A percentile compares a stretch with the other conserved stretches of the same genome.
These are phyloP conservation scores for Lamproptera curius DNA, from an alignment of 2,888 invertebrate species.

Conservation along the genomic window DNA sequence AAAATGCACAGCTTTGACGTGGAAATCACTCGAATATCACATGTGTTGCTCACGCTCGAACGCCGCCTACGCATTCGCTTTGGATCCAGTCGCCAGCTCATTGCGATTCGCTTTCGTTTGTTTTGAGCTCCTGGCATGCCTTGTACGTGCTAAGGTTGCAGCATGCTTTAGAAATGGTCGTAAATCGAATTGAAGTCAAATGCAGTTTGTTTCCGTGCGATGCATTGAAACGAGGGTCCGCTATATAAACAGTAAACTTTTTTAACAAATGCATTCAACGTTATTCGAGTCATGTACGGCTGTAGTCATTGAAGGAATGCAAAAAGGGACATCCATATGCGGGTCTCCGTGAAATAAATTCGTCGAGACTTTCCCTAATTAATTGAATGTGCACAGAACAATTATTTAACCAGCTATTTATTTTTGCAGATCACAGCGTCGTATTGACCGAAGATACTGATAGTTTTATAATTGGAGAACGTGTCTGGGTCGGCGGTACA, in stretches of 20 bases:
- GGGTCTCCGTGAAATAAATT: conserved; percentile 42
- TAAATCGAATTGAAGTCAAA: conserved; percentile 50
- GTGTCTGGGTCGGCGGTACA: conserved; percentile 95
- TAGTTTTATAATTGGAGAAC: conserved; percentile 96
- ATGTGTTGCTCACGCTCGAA: conserved; percentile 17
- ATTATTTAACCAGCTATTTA: conserved; percentile 18
- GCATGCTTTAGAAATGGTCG: conserved; percentile 39
- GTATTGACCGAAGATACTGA: conserved; percentile 93
- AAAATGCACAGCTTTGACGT: conserved; percentile 3
- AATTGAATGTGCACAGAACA: conserved; percentile 5
- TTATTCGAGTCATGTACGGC: conserved; percentile 59
- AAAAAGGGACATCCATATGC: conserved; percentile 48
- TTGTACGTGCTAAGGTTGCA: conserved; percentile 14
- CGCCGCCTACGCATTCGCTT: conserved; percentile 39
- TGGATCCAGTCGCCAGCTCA: conserved; percentile 32
- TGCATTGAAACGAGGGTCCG: conserved; percentile 50
- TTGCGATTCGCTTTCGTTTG: conserved; percentile 34
- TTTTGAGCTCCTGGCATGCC: conserved; percentile 33
- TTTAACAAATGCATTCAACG: conserved; percentile 60
- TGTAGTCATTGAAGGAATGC: conserved; percentile 50
- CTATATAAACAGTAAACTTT: conserved; percentile 44
- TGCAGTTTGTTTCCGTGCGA: conserved; percentile 63
- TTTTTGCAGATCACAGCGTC: conserved; percentile 86
- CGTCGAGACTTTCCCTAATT: conserved; percentile 32
- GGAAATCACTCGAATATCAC: conserved; percentile 12